These are phyloP conservation scores for Apotomis turbidana DNA, from an alignment of 2,888 invertebrate genomes.

Conservation along the genomic window DNA sequence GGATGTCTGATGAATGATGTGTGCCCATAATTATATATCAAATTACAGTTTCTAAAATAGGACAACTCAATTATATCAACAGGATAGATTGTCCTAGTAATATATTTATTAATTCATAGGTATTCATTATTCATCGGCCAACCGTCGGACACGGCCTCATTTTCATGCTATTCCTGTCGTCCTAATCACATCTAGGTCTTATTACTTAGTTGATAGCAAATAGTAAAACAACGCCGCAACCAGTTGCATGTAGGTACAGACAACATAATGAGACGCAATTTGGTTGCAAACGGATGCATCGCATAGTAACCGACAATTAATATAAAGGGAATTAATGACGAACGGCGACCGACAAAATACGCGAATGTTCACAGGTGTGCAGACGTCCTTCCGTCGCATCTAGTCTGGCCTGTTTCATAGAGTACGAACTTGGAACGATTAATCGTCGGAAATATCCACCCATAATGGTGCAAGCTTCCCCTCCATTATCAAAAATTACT, in stretches of 20 bases:
- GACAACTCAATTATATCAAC: slow-evolving; percentile 13
- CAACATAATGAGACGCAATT: slow-evolving; percentile 70
- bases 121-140: slow-evolving; percentile 31
- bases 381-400: slow-evolving; percentile 61
- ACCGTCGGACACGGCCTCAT: slow-evolving; percentile 25
- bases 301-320: slow-evolving; percentile 72
- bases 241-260: slow-evolving; percentile 52
- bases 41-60: slow-evolving; percentile 9
- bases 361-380: slow-evolving; percentile 71
- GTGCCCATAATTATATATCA: slow-evolving; percentile 7
- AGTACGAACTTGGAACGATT: slow-evolving; percentile 67
- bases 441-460: slow-evolving; percentile 77
- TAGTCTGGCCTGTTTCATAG: slow-evolving; percentile 63
- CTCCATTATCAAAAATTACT: slow-evolving; percentile 78
- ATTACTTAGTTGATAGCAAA: slow-evolving; percentile 40
- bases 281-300: slow-evolving; percentile 68
- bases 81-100: slow-evolving; percentile 30
- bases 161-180: slow-evolving; percentile 39
- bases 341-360: slow-evolving; percentile 61
- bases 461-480: slow-evolving; percentile 70
- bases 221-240: slow-evolving; percentile 46
- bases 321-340: slow-evolving; percentile 63
- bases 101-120: slow-evolving; percentile 32
- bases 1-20: slow-evolving; percentile 11
- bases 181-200: slow-evolving; percentile 39